Evolutionary conservation across 2,888 invertebrate genomes (phyloP), one percentile per base, ranked within the genome.

Genomic region (Tipula helvola): DNA sequence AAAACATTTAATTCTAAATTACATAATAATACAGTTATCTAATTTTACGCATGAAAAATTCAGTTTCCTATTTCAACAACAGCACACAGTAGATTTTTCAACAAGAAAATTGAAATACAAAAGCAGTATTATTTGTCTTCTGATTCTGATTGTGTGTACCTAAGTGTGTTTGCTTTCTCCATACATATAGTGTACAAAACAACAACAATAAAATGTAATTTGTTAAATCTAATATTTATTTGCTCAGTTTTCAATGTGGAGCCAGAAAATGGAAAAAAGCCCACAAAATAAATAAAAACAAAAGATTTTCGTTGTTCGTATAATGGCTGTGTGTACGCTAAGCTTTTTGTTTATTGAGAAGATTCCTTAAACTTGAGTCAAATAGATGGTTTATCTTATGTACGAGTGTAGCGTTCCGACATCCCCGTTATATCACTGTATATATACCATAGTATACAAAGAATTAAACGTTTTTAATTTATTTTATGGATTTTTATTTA

Each of bases 21-120:
- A 71, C 71, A 71, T 71, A 71, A 71, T 71, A 71, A 71, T 71
- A 71, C 71, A 71, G 71, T 71, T 71, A 71, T 71, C 71, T 71
- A 71, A 71, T 71, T 71, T 71, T 71, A 71, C 71, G 71, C 71
- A 71, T 71, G 71, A 28, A 71, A 71, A 71, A 71, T 71, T 71
- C 71, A 71, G 71, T 71, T 71, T 71, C 71, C 71, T 71, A 71
- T 71, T 71, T 71, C 71, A 10, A 71, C 28, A 52, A 71, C 71
- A 71, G 12, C n/a, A 28, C 71, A 71, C 57, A 57, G 57, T 18
- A 71, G 28, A 71, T 71, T 71, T 71, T 16, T 57, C 52, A 57
- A 71, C 28, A 71, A 28, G 71, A 71, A 71, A 28, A 71, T 71
- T 71, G 71, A 71, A 71, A 71, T 28, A 71, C 71, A 71, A 71